Base-by-base conservation (phyloP, 2,113 vertebrate genomes). In the Elanoides forficatus region DNA sequence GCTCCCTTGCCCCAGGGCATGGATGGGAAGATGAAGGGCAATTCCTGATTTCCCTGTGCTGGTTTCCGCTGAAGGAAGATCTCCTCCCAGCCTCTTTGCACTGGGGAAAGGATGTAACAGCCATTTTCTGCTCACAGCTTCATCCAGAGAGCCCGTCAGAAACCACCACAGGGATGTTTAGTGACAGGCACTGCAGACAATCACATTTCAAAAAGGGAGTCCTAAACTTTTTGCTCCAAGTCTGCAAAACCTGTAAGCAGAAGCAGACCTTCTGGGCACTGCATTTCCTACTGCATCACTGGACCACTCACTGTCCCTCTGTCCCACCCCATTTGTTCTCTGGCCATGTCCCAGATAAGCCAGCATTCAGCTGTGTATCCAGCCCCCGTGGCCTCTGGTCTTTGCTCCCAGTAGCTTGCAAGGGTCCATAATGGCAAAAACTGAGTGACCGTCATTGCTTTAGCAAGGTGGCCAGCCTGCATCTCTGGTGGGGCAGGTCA, bases 361-460 rank as follows among this genome's bases (percentile, higher is more conserved):
- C 62, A 43, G 62, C 48, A 40, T 32, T 42, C 74, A 68, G 53
- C 48, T 3, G 2, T 34, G 21, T 32, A 2, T 79, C 45, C 52
- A 53, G 2, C 16, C 22, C 48, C 26, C 0, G 0, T 34, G 36
- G 56, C 40, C 47, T 74, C 29, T 21, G 23, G 5, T 29, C 40
- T 72, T 63, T 27, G 38, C 45, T 80, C 42, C 42, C 52, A 86
- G 26, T 58, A 56, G 21, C 50, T 58, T 68, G 21, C 45, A 32
- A 43, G 56, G 34, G 48, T 17, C 10, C 2, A 0, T 50, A 58
- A 63, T 12, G 20, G 21, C 38, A 82, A 63, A 63, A 15, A 52
- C 32, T 38, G 65, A 66, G 81, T 38, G 60, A 79, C 36, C 22
- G 12, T 83, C 16, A 0, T 29, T 74, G 53, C 50, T 88, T 95